Evolutionary conservation across 2,113 vertebrate genomes (phyloP).

Genomic region (Pterocles orientalis): DNA sequence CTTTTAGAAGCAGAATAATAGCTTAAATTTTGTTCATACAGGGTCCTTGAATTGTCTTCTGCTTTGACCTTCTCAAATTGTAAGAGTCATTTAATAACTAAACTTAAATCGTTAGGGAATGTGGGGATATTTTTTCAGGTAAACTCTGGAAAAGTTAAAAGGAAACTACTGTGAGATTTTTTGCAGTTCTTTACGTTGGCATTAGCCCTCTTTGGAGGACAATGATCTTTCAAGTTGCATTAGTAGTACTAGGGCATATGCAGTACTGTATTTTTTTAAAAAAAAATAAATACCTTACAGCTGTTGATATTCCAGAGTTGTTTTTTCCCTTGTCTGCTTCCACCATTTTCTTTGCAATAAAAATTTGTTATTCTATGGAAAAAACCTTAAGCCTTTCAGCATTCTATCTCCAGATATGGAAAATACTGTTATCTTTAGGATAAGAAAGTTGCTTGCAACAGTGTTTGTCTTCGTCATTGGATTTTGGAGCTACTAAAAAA

Average conservation of each 20-base stretch:
- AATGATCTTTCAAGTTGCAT: not conserved
- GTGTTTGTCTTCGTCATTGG: not conserved
- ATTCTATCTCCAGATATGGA: not conserved
- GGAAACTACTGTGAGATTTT: not conserved
- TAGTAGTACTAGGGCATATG: not conserved
- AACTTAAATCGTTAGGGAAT: not conserved
- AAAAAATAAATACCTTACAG: not conserved
- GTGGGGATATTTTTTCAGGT: not conserved
- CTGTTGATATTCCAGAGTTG: not conserved
- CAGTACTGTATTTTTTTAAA: accelerated
- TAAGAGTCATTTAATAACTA: not conserved
- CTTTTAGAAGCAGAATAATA: not conserved
- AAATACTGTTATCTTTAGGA: not conserved
- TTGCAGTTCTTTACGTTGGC: not conserved
- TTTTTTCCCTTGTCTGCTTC: not conserved
- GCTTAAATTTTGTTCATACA: not conserved
- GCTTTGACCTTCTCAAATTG: not conserved
- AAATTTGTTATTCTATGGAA: not conserved
- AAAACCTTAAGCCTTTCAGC: not conserved
- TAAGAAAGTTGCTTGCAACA: not conserved
- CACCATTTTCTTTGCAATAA: not conserved
- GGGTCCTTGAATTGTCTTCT: not conserved
- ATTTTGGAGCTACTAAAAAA: not conserved
- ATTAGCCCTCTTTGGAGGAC: not conserved
- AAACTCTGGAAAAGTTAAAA: not conserved